Evolutionary conservation across 1,140 invertebrate species (phyloP).

Genomic region (Macrostomum lignano): DNA sequence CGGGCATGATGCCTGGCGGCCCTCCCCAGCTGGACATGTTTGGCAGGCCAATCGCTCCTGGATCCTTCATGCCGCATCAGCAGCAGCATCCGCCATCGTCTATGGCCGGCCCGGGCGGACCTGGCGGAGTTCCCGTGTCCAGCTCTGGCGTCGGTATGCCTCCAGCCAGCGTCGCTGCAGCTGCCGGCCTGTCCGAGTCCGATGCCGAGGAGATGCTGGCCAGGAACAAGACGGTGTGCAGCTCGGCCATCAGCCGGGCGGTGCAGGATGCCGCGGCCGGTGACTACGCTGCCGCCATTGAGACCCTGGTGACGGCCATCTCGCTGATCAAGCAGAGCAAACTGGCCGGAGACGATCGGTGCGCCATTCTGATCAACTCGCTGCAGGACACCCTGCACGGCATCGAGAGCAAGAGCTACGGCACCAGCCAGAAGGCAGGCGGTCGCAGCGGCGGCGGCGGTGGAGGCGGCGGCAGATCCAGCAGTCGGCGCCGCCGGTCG

Average conservation of each 20-base stretch:
- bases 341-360: conserved; percentile 78
- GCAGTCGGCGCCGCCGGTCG: too few relatives aligned
- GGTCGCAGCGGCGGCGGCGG: too few relatives aligned
- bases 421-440: conserved; percentile 36
- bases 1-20: conserved; percentile 4
- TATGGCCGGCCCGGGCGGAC: too few relatives aligned
- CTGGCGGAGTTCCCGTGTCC: too few relatives aligned
- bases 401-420: conserved; percentile 80
- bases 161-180: background rate
- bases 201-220: conserved; percentile 97
- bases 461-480: too few relatives aligned
- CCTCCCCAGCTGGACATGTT: conserved; percentile 5
- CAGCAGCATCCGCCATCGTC: background rate
- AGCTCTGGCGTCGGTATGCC: too few relatives aligned
- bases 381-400: conserved; percentile 77
- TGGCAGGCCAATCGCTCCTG: conserved; percentile 1
- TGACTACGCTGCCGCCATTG: conserved; percentile 34
- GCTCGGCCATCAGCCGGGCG: conserved; percentile 72
- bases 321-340: conserved; percentile 94
- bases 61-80: background rate
- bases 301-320: conserved; percentile 87
- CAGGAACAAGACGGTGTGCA: conserved; percentile 78
- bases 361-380: conserved; percentile 65
- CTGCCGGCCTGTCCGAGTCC: conserved; percentile 40
- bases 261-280: conserved; percentile 77